phyloP scores from a whole-genome alignment of 1,140 invertebrate species.

The Trichonephila clavata region DNA sequence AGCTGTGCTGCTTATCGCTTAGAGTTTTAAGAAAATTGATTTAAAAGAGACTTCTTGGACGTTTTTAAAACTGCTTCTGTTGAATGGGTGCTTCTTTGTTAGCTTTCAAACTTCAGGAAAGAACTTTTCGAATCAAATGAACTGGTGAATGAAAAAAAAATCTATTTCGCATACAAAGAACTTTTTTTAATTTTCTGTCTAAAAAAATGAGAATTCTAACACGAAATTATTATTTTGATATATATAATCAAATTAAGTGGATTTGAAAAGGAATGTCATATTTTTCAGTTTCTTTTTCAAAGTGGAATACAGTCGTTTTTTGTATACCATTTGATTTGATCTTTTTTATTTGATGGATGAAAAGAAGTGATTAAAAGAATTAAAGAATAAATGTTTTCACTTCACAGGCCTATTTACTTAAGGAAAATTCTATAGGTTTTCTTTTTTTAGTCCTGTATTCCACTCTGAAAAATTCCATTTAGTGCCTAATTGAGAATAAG shows the following conservation, averaged over 20 bases:
- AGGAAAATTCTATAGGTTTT: background rate
- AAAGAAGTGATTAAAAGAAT: background rate
- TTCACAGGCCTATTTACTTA: conserved; percentile 35
- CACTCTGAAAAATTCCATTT: conserved; percentile 65
- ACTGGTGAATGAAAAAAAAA: conserved; percentile 16
- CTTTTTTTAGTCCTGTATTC: conserved; percentile 29
- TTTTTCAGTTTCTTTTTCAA: conserved; percentile 64
- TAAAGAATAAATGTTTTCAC: background rate
- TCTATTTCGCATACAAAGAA: conserved; percentile 4
- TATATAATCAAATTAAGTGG: background rate
- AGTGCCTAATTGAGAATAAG: conserved; percentile 72
- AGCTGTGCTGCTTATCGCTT: conserved; percentile 97
- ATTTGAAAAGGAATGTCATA: background rate
- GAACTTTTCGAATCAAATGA: conserved; percentile 37
- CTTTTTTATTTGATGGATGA: background rate
- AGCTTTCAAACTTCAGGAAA: conserved; percentile 48
- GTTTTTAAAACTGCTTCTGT: conserved; percentile 63
- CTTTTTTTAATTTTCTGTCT: conserved; percentile 31
- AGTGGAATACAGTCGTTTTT: conserved; percentile 48
- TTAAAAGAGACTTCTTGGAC: conserved; percentile 34
- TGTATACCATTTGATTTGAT: background rate
- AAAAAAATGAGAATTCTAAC: background rate
- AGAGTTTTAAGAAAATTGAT: conserved; percentile 88
- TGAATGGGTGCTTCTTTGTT: conserved; percentile 76
- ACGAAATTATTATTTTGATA: background rate